phyloP scores from a whole-genome alignment of 2,888 invertebrate genomes.

The Tenthredo scrophulariae region DNA sequence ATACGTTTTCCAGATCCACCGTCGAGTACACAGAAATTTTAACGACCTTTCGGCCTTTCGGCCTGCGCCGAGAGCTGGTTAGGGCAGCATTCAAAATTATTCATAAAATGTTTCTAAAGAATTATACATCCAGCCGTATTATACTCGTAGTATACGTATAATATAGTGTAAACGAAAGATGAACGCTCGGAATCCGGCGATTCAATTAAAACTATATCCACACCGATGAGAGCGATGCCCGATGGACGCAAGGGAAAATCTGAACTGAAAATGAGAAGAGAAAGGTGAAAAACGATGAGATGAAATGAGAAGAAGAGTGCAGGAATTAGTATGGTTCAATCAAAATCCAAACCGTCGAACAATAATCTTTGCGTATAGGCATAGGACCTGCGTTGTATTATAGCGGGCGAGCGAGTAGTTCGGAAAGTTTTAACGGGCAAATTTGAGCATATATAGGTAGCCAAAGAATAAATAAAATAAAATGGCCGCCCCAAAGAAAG shows the following conservation, averaged over 20 bases:
- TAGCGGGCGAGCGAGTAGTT: neutral
- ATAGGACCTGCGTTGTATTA: neutral
- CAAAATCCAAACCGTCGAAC: constrained; percentile 13
- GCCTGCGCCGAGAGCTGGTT: neutral
- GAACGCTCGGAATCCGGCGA: neutral
- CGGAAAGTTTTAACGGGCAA: constrained; percentile 38
- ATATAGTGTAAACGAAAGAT: neutral
- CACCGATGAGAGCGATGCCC: neutral
- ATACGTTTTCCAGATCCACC: constrained; percentile 34
- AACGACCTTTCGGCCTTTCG: constrained; percentile 13
- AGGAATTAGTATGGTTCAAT: constrained; percentile 15
- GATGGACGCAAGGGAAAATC: constrained; percentile 13
- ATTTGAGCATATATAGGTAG: constrained; percentile 44
- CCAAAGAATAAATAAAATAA: constrained; percentile 52
- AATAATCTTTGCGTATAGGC: too few species aligned
- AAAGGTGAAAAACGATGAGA: neutral
- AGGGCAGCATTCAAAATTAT: constrained; percentile 1
- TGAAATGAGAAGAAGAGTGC: constrained; percentile 37
- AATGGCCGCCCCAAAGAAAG: constrained; percentile 53
- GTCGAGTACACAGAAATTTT: constrained; percentile 28
- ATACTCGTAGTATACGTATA: neutral
- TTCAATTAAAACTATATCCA: neutral
- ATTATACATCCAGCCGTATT: neutral
- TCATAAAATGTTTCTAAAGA: constrained; percentile 8
- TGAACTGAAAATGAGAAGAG: neutral